phyloP scores from a whole-genome alignment of 2,113 vertebrate genomes.

The Chloroceryle aenea region DNA sequence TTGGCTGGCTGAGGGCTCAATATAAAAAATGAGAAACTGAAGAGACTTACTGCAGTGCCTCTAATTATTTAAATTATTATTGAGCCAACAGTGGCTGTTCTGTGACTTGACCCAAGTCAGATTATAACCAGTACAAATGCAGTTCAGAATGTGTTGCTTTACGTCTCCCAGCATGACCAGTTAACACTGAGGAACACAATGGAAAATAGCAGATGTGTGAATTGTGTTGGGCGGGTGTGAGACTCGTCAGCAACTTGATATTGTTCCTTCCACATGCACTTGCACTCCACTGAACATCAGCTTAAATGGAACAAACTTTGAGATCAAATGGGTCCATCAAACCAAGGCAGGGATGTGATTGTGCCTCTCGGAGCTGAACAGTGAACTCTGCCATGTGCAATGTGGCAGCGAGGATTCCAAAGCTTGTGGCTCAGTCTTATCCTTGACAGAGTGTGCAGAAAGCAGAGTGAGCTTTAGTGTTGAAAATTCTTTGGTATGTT shows the following conservation, averaged over 20 bases:
- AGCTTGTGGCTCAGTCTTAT: neutral
- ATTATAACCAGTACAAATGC: neutral
- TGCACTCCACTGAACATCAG: neutral
- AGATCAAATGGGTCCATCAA: neutral
- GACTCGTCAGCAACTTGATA: neutral
- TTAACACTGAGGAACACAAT: neutral
- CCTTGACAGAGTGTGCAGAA: neutral
- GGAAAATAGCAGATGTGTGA: neutral
- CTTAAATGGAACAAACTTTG: neutral
- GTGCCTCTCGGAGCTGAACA: neutral
- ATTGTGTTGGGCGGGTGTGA: neutral
- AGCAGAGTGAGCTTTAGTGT: neutral
- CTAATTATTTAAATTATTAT: neutral
- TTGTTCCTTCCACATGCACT: neutral
- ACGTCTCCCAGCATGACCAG: neutral
- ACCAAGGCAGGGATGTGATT: neutral
- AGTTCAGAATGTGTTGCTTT: neutral
- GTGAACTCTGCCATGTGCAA: rapidly evolving
- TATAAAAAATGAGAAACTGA: neutral
- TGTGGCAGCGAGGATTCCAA: neutral
- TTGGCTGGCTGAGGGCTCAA: neutral
- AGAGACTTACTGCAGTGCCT: neutral
- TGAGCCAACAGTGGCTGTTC: neutral
- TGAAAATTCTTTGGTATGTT: neutral
- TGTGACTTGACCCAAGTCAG: neutral